Percentiles rank a stretch among this genome's conserved stretches.
Conservation (phyloP, 1,140 invertebrate species). For the Eubasilissa regina region DNA sequence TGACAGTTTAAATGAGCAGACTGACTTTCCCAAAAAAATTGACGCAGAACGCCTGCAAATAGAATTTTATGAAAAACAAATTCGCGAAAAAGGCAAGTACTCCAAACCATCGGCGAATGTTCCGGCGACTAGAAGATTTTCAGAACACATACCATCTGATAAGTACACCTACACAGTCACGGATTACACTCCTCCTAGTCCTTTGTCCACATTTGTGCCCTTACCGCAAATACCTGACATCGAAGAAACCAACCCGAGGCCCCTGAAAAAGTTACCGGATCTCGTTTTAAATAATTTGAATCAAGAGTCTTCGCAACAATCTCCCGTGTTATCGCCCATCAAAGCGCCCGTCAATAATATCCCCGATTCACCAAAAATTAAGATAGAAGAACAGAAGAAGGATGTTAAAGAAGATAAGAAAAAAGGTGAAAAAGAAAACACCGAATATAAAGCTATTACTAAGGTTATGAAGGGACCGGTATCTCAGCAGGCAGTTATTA, state of each 20-base stretch:
- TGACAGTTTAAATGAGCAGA: too few relatives aligned
- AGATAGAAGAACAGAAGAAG: conserved; percentile 14
- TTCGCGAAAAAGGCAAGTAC: conserved; percentile 65
- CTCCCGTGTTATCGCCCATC: conserved; percentile 30
- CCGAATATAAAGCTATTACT: conserved; percentile 75
- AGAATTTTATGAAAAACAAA: conserved; percentile 71
- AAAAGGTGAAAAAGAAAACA: conserved; percentile 47
- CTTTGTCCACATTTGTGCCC: conserved; percentile 66
- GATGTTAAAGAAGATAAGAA: not conserved
- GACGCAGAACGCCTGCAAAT: conserved; percentile 69
- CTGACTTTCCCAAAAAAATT: conserved; percentile 60
- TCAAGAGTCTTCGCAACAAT: conserved; percentile 24
- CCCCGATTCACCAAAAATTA: not conserved
- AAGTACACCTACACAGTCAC: conserved; percentile 66
- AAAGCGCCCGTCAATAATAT: conserved; percentile 11
- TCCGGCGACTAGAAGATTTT: conserved; percentile 58
- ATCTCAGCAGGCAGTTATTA: conserved; percentile 75
- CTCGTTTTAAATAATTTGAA: conserved; percentile 66
- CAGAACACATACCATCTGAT: conserved; percentile 58
- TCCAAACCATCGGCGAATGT: conserved; percentile 61
- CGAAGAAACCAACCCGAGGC: conserved; percentile 67
- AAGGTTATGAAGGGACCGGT: conserved; percentile 79
- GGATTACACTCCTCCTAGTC: conserved; percentile 66
- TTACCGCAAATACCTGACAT: conserved; percentile 71
- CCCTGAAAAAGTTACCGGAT: conserved; percentile 69